These are phyloP conservation scores for Didymodactylos carnosus DNA, from an alignment of 2,888 invertebrate species.

Conservation along the genomic window DNA sequence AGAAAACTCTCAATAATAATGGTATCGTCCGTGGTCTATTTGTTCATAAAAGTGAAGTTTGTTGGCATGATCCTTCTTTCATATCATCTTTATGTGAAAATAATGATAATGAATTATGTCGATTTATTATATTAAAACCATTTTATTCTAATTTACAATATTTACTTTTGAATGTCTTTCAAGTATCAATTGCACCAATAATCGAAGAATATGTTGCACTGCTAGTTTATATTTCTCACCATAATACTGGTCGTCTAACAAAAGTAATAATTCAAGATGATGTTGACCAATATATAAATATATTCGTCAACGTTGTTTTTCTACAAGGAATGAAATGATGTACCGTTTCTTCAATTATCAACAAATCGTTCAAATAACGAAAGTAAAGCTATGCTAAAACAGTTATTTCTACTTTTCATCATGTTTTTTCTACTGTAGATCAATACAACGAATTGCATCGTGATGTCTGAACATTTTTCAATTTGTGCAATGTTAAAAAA, in stretches of 20 bases:
- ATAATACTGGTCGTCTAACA: no score
- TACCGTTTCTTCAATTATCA: background rate
- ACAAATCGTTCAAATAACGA: background rate
- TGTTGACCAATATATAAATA: background rate
- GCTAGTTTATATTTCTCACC: background rate
- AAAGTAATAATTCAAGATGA: background rate
- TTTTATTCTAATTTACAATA: background rate
- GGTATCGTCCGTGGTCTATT: background rate
- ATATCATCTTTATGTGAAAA: no score
- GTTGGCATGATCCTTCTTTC: conserved; percentile 1
- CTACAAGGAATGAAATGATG: no score
- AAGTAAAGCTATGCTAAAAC: no score
- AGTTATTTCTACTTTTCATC: background rate
- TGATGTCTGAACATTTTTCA: background rate
- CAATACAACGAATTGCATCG: no score
- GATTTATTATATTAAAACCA: background rate
- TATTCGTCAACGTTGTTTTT: background rate
- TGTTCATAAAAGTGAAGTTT: background rate
- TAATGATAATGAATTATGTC: background rate
- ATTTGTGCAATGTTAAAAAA: background rate
- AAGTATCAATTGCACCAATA: background rate
- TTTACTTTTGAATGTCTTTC: background rate
- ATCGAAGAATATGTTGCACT: background rate
- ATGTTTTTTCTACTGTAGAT: background rate
- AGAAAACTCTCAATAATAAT: no score